These are phyloP conservation scores for Sphaerophoria taeniata DNA, from an alignment of 2,888 invertebrate genomes.

Conservation along the genomic window DNA sequence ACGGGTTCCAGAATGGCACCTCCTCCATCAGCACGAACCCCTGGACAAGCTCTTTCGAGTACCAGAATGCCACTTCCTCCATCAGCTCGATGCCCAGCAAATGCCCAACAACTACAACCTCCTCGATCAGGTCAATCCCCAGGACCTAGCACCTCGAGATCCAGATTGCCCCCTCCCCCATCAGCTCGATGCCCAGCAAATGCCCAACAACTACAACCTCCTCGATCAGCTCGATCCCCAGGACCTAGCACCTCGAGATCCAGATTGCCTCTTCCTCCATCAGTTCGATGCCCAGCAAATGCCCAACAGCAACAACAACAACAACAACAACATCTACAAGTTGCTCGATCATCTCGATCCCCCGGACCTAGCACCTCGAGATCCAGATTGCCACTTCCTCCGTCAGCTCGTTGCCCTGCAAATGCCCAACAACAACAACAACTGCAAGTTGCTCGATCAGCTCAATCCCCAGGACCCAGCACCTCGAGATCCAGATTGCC, in stretches of 20 bases:
- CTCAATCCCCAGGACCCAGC: background rate
- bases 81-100: background rate
- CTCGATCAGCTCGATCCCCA: background rate
- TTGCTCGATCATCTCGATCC: background rate
- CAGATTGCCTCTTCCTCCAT: background rate
- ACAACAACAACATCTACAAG: background rate
- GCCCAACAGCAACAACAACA: background rate
- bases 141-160: no score
- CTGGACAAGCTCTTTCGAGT: background rate
- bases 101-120: background rate
- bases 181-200: no score
- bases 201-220: no score
- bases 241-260: no score
- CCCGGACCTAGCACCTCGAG: background rate
- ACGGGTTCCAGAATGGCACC: no score
- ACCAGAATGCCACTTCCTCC: constrained; percentile 21
- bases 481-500: no score
- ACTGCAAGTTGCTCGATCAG: background rate
- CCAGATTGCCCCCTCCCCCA: no score
- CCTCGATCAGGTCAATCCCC: no score
- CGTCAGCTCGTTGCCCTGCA: background rate
- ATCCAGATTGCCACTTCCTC: background rate
- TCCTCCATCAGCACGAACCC: no score
- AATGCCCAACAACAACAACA: background rate
- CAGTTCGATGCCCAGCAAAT: background rate